Evolutionary conservation across 30 jellyfish, hydroid and myxozoan genomes (phyloP), one percentile per base, ranked within the genome.

Genomic region (Turritopsis dohrnii): DNA sequence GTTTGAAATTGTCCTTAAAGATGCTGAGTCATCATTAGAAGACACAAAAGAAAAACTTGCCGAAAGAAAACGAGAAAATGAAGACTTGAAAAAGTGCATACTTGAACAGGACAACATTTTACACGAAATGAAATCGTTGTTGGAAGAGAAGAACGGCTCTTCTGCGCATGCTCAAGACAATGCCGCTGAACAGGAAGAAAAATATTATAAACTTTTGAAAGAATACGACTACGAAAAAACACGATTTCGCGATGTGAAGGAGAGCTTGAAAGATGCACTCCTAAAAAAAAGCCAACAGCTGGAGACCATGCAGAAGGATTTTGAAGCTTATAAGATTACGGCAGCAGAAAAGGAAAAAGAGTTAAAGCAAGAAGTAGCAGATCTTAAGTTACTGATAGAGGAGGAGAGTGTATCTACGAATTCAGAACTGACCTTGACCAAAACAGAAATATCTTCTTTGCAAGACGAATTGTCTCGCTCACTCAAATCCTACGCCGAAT

Each of bases 381-480:
- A 80, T 1, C 28, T 53, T 28, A 52, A 80, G 66, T 41, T 18
- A 29, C 87, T 41, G 22, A 31, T 79, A 1, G 27, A 53, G 71
- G 87, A 80, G 65, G 54, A 80, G 18, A 80, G 87, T 66, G 87
- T 1, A 18, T 52, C 81, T 23, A 80, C 87, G 5, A 80, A 60
- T 21, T 41, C 87, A 1, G 87, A 80, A 23, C 66, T 80, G 7
- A 69, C 29, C 19, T 16, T 30, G 8, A 26, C 83, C 18, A 75
- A 75, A 30, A 75, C 26, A 72, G 83, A 75, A 1, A 16, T 23
- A 23, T 69, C 77, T 8, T n/a, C 77, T 27, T 1, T 69, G 19
- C 28, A 21, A 25, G 87, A 82, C 18, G 73, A 65, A 60, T 69
- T 69, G 30, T 69, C 77, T 23, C 77, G 30, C 28, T n/a, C 77